These are phyloP conservation scores for Beroe forskalii DNA, from an alignment of 37 sponge, comb jelly and placozoan species.

Conservation along the genomic window DNA sequence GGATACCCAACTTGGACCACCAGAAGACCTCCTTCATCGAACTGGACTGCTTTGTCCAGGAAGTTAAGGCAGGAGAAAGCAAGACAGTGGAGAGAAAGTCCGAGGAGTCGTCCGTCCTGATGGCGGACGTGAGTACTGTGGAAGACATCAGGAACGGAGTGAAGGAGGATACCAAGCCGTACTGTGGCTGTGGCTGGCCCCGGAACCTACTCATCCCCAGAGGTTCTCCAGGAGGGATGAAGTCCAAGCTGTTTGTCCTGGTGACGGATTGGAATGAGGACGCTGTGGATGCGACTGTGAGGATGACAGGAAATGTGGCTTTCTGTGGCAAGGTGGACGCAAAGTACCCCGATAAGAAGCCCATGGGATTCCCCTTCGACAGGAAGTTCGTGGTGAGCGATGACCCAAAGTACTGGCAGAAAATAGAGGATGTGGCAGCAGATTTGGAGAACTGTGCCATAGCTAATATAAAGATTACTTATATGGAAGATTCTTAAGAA, in stretches of 20 bases:
- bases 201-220: slow-evolving; percentile 28
- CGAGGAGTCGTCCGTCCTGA: background rate
- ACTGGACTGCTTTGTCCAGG: background rate
- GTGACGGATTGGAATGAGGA: slow-evolving; percentile 23
- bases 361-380: slow-evolving; percentile 52
- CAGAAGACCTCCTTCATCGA: background rate
- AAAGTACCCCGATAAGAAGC: slow-evolving; percentile 5
- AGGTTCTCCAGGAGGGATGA: background rate
- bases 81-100: background rate
- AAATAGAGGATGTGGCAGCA: no score
- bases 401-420: no score
- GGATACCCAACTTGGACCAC: background rate
- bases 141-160: background rate
- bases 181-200: slow-evolving; percentile 49
- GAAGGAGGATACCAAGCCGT: background rate
- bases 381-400: no score
- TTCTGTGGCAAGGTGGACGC: background rate
- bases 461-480: no score
- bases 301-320: background rate
- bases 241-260: background rate
- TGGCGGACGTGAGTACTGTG: background rate
- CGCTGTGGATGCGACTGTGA: background rate
- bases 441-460: no score
- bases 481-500: no score
- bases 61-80: background rate